These are phyloP conservation scores for Clarias platycephalus DNA, from an alignment of 2,797 vertebrate genomes.

Conservation along the genomic window DNA sequence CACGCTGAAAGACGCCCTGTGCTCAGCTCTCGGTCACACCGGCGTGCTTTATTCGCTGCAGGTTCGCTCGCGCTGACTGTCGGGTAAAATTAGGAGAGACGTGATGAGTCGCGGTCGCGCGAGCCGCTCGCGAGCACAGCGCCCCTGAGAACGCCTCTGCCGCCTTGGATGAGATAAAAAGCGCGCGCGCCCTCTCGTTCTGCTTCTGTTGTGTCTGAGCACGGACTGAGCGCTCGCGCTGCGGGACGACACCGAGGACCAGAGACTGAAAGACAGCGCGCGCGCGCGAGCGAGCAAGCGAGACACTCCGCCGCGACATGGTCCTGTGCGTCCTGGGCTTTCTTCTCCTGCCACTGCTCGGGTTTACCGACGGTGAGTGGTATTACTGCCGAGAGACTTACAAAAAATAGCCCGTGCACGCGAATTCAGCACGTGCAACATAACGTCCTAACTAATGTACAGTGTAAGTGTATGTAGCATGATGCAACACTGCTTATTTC, in stretches of 20 bases:
- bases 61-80: constrained; percentile 23
- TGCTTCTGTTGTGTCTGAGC: constrained; percentile 4
- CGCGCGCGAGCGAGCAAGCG: neutral
- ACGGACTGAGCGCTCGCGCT: constrained; percentile 15
- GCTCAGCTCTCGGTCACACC: neutral
- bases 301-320: constrained; percentile 44
- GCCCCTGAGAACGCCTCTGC: neutral
- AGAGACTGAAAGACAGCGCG: neutral
- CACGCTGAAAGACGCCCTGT: constrained; percentile 45
- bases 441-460: neutral
- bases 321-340: constrained; percentile 58
- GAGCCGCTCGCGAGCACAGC: constrained; percentile 27
- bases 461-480: neutral
- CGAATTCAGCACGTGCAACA: neutral
- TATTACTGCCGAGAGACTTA: too few relatives aligned
- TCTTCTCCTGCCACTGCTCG: constrained; percentile 53
- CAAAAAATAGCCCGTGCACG: neutral
- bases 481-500: constrained; percentile 9
- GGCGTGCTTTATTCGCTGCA: constrained; percentile 11
- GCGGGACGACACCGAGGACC: neutral
- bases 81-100: neutral
- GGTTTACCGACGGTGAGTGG: constrained; percentile 57
- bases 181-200: neutral
- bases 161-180: constrained; percentile 1
- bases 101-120: constrained; percentile 14